A percentile compares a stretch with the other conserved stretches of the same genome.
These are phyloP conservation scores for Sabatieria punctata DNA, from an alignment of 2,888 invertebrate genomes.

Conservation along the genomic window DNA sequence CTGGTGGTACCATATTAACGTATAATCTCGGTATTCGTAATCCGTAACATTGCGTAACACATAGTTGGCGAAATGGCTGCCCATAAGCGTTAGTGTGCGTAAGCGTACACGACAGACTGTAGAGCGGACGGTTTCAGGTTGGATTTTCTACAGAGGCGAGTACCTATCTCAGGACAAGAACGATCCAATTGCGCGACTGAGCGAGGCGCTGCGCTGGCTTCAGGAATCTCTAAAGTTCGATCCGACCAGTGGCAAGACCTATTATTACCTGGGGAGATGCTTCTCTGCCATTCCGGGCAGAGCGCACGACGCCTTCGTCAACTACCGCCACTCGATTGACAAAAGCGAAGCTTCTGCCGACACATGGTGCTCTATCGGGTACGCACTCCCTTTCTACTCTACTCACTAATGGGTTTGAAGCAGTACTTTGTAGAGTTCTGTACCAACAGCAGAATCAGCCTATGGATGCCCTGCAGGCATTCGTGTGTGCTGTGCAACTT, in stretches of 20 bases:
- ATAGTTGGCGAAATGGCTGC: too few relatives aligned
- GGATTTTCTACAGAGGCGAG: conserved; percentile 13
- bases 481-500: conserved; percentile 80
- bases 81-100: too few relatives aligned
- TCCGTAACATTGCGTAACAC: too few relatives aligned
- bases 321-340: conserved; percentile 94
- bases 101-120: too few relatives aligned
- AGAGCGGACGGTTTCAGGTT: too few relatives aligned
- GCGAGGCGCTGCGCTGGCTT: conserved; percentile 60
- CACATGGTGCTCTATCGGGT: conserved; percentile 99
- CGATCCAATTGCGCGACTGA: conserved; percentile 26
- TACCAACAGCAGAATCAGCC: conserved; percentile 99
- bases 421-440: conserved; percentile 51
- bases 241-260: conserved; percentile 79
- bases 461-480: conserved; percentile 82
- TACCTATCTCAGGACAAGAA: too few relatives aligned
- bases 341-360: conserved; percentile 98
- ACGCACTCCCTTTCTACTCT: conserved; percentile 19
- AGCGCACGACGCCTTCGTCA: conserved; percentile 96
- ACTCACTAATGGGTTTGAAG: conserved; percentile 13
- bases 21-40: too few relatives aligned
- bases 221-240: conserved; percentile 82
- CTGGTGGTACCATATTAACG: too few relatives aligned
- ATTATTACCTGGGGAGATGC: conserved; percentile 74
- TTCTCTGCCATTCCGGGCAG: conserved; percentile 88